phyloP scores from a whole-genome alignment of 2,113 vertebrate species.

The Nothobranchius kuhntae region DNA sequence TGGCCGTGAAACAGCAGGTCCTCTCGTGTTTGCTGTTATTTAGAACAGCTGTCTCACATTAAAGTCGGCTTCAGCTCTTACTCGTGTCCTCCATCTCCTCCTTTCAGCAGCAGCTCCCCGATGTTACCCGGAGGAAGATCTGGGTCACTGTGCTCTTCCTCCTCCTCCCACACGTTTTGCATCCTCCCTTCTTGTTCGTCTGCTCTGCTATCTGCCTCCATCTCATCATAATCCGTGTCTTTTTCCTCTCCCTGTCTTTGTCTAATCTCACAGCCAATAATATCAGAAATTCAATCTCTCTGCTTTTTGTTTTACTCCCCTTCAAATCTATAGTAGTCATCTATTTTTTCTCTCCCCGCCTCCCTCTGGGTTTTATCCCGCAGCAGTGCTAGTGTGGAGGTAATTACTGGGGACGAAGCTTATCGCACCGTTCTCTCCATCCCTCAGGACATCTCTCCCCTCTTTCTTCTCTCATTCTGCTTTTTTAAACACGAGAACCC shows the following conservation, averaged over 20 bases:
- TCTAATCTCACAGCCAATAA: slow-evolving; percentile 36
- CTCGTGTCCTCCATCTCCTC: slow-evolving; percentile 21
- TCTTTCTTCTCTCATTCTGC: slow-evolving; percentile 20
- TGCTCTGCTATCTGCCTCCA: slow-evolving; percentile 32
- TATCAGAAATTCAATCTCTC: slow-evolving; percentile 47
- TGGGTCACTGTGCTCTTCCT: slow-evolving; percentile 66
- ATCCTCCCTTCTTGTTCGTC: slow-evolving; percentile 35
- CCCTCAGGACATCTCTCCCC: slow-evolving; percentile 37
- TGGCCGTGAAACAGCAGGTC: slow-evolving; percentile 2
- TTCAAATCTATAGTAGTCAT: slow-evolving; percentile 37
- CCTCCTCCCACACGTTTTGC: slow-evolving; percentile 56
- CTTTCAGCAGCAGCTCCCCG: slow-evolving; percentile 36
- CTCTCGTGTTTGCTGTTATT: slow-evolving; percentile 11
- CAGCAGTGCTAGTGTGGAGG: slow-evolving; percentile 52
- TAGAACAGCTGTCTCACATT: slow-evolving; percentile 8
- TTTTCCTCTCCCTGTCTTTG: slow-evolving; percentile 41
- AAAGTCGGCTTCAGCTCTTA: slow-evolving; percentile 15
- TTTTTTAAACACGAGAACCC: slow-evolving; percentile 19
- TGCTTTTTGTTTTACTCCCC: slow-evolving; percentile 19
- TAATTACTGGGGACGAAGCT: slow-evolving; percentile 65
- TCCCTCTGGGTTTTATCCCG: slow-evolving; percentile 49
- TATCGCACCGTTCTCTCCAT: slow-evolving; percentile 51
- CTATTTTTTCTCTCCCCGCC: slow-evolving; percentile 9
- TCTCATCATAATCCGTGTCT: slow-evolving; percentile 26
- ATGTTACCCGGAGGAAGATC: slow-evolving; percentile 59